Conservation (phyloP, 2,888 invertebrate species). For the Zaprionus obscuricornis region DNA sequence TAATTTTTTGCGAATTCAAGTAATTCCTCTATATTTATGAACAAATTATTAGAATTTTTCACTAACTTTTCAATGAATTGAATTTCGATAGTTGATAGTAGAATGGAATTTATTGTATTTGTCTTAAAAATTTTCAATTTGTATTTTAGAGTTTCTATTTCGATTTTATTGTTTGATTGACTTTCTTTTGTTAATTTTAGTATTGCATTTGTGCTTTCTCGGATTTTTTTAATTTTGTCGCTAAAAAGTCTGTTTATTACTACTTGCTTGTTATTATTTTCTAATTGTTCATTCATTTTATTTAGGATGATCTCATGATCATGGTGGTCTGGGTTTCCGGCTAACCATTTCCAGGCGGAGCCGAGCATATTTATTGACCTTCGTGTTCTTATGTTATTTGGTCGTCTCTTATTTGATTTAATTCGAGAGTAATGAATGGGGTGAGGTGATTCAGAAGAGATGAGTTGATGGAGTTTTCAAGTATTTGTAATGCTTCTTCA, state of each 20-base stretch:
- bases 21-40: not conserved
- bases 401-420: no score
- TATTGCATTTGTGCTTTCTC: not conserved
- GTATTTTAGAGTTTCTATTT: no score
- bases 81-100: conserved; percentile 16
- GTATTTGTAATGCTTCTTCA: not conserved
- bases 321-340: no score
- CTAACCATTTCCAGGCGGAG: no score
- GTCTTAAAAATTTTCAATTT: conserved; percentile 26
- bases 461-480: no score
- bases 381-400: conserved; percentile 3
- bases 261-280: conserved; percentile 31
- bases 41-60: not conserved
- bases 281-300: conserved; percentile 29
- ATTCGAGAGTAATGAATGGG: no score
- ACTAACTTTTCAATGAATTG: no score
- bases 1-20: not conserved
- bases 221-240: conserved; percentile 6
- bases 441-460: no score
- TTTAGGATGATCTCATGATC: no score
- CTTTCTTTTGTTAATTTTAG: not conserved
- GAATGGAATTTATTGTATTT: conserved; percentile 27
- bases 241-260: no score
- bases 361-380: not conserved
- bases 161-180: no score